Percentiles rank a stretch among this genome's conserved stretches.
Evolutionary conservation across 2,797 vertebrate genomes (phyloP).

Genomic region (Phyllotis vaccarum): DNA sequence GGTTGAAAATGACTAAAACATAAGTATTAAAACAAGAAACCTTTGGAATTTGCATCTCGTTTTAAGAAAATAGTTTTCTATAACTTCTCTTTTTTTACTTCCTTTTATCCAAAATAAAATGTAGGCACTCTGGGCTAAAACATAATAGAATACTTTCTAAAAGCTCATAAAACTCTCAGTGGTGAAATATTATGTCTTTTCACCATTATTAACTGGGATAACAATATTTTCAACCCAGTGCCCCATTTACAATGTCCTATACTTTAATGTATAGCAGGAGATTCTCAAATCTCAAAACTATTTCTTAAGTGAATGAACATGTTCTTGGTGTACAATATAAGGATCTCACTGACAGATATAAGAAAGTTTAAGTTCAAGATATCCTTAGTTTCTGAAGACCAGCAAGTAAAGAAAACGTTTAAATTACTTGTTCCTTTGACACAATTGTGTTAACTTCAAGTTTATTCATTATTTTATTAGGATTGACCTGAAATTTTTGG

Average conservation of each 20-base stretch:
- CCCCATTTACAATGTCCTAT: not conserved
- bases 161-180: conserved; percentile 19
- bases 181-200: not conserved
- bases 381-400: not conserved
- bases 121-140: not conserved
- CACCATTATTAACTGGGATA: not conserved
- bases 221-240: not conserved
- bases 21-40: not conserved
- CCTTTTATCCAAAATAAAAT: conserved; percentile 44
- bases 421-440: not conserved
- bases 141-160: not conserved
- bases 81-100: conserved; percentile 4
- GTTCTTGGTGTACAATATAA: not conserved
- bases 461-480: conserved; percentile 35
- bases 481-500: not conserved
- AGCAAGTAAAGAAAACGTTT: not conserved
- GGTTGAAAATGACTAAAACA: not conserved
- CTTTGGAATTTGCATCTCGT: not conserved
- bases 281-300: not conserved
- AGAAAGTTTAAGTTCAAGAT: not conserved
- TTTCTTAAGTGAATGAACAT: conserved; percentile 3
- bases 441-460: not conserved
- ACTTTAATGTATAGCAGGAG: not conserved
- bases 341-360: conserved; percentile 20
- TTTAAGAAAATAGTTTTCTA: conserved; percentile 3